phyloP scores from a whole-genome alignment of 2,113 vertebrate genomes.

The Gobius niger region DNA sequence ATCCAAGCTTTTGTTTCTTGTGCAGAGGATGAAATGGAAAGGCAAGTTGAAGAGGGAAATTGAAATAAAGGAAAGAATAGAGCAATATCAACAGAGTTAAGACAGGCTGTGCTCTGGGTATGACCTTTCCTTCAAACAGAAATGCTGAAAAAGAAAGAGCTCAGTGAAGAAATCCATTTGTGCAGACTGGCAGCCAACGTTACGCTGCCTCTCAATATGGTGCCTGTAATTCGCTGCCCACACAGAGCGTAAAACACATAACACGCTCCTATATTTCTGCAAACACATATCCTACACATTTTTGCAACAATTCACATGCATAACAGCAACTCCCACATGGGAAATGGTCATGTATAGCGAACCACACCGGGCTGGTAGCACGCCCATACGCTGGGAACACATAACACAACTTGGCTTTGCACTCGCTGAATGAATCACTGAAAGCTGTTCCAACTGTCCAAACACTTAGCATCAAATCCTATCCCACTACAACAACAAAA shows the following conservation, averaged over 20 bases:
- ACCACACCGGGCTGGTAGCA: neutral
- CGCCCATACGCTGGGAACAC: constrained; percentile 16
- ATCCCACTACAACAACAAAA: constrained; percentile 30
- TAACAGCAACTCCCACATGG: constrained; percentile 24
- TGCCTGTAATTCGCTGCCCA: constrained; percentile 57
- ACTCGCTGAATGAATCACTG: constrained; percentile 57
- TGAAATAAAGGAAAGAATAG: constrained; percentile 32
- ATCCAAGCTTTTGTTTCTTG: neutral
- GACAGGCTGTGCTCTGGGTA: constrained; percentile 25
- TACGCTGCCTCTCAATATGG: constrained; percentile 60
- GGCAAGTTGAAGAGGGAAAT: constrained; percentile 15
- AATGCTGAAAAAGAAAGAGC: constrained; percentile 23
- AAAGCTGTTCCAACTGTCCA: constrained; percentile 60
- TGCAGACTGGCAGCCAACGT: constrained; percentile 50
- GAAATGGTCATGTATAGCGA: constrained; percentile 21
- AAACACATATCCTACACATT: constrained; percentile 30
- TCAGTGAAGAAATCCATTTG: constrained; percentile 40
- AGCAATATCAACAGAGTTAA: constrained; percentile 25
- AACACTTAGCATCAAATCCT: constrained; percentile 44
- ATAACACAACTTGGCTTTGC: constrained; percentile 53
- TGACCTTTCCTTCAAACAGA: constrained; percentile 51
- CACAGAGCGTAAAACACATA: constrained; percentile 26
- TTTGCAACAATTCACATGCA: constrained; percentile 32
- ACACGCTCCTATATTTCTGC: constrained; percentile 16
- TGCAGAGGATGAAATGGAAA: constrained; percentile 8